Conservation (phyloP, 1,140 invertebrate genomes). For the Lasaia peninsularis region DNA sequence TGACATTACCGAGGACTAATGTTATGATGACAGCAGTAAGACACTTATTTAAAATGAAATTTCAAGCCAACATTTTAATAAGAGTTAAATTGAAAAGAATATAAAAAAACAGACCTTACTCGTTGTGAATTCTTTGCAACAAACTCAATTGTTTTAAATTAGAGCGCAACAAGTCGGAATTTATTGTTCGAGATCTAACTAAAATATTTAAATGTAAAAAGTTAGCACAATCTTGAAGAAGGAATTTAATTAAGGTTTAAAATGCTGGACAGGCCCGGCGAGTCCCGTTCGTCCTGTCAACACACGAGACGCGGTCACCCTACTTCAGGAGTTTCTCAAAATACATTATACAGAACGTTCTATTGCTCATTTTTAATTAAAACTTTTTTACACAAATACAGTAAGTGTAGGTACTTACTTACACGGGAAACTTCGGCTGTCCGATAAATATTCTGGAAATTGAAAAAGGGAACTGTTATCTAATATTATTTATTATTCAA, state of each 20-base stretch:
- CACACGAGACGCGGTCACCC: constrained; percentile 31
- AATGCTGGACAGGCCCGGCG: constrained; percentile 37
- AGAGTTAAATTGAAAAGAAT: no score
- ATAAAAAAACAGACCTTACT: no score
- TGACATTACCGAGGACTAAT: no score
- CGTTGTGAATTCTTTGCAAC: not conserved
- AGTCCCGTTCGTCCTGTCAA: constrained; percentile 40
- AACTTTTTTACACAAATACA: not conserved
- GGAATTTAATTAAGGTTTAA: constrained; percentile 52
- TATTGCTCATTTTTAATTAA: constrained; percentile 3
- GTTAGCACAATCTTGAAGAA: constrained; percentile 40
- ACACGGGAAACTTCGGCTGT: not conserved
- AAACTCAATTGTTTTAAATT: not conserved
- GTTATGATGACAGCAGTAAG: no score
- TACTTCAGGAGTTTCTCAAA: constrained; percentile 10
- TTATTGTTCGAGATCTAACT: constrained; percentile 18
- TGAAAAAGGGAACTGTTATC: no score
- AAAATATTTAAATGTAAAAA: constrained; percentile 43
- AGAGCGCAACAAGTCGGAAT: not conserved
- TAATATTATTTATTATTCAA: no score
- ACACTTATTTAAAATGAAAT: no score
- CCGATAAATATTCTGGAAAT: not conserved
- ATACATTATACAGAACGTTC: constrained; percentile 7
- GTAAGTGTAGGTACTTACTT: not conserved
- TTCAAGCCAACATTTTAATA: no score